Base-by-base conservation (phyloP, 2,888 invertebrate genomes). In the Chironomus riparius region DNA sequence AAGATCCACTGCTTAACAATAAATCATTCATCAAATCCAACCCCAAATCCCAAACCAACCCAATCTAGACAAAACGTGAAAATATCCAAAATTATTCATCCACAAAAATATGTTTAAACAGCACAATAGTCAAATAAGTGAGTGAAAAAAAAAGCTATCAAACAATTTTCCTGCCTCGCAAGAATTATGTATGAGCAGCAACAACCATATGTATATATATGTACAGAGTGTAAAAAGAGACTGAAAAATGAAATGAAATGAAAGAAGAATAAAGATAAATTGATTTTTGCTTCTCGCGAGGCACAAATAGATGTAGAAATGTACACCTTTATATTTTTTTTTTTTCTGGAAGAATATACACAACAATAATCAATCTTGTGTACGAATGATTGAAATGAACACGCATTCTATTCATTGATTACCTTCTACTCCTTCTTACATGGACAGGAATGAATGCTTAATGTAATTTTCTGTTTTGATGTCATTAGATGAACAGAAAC, bases 211-310 rank as follows among this genome's bases (percentile, higher is more conserved):
- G 15, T 10, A 56, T 6, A 56, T 50, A 15, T 18, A 18, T 18
- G 15, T 10, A 56, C 15, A 56, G 56, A 18, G 18, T 18, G 6
- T 38, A 10, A 38, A 38, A 38, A 10, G 10, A 38, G 38, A 38
- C 38, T 38, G 38, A 38, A 38, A 10, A 38, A 38, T 38, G 10
- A 38, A 56, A 18, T 50, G 50, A 50, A 50, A 38, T 38, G 38
- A 38, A 38, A 38, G 47, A 69, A 47, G 38, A 38, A 38, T 38
- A 38, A 50, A 74, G 74, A 74, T 74, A 74, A 74, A 74, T 74
- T 74, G 74, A 74, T 74, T 74, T 74, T 21, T 65, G 21, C 65
- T 65, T 65, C 65, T 65, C 65, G 65, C 24, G 22, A 24, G 65
- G 65, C 21, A 65, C 22, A 65, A 65, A 13, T 12, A 65, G 22